phyloP scores from a whole-genome alignment of 2,113 vertebrate genomes.

The Pitta sordida region DNA sequence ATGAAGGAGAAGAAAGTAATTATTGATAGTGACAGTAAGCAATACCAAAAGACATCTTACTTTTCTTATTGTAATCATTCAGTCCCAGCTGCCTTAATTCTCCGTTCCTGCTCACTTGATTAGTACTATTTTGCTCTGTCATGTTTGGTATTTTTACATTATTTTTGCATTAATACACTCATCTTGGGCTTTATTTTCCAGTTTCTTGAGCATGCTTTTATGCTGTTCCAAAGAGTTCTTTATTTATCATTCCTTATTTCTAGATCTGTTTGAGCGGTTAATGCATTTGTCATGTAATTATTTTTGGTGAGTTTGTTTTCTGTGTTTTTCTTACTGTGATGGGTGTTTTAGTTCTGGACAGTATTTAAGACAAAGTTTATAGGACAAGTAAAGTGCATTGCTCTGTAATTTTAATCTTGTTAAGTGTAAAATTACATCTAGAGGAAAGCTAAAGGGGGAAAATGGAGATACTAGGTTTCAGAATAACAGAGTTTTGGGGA shows the following conservation, averaged over 20 bases:
- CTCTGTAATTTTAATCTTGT: conserved; percentile 34
- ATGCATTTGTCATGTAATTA: background rate
- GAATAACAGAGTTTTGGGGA: background rate
- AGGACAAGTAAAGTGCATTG: background rate
- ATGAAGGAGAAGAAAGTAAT: background rate
- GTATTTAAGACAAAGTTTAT: background rate
- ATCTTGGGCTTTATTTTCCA: background rate
- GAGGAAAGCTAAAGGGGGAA: background rate
- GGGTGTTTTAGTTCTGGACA: background rate
- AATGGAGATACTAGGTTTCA: conserved; percentile 5
- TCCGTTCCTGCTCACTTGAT: background rate
- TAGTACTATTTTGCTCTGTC: background rate
- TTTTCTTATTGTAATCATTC: background rate
- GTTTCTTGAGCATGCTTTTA: background rate
- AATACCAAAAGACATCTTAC: background rate
- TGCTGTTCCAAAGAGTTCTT: background rate
- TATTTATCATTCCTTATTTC: background rate
- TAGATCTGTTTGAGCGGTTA: background rate
- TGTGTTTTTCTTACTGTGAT: background rate
- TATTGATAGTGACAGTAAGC: background rate
- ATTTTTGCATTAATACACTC: background rate
- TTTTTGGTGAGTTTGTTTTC: background rate
- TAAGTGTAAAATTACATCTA: conserved; percentile 34
- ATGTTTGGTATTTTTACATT: background rate
- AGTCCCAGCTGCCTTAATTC: background rate